phyloP scores from a whole-genome alignment of 2,888 invertebrate species.

The Anodontia alba region DNA sequence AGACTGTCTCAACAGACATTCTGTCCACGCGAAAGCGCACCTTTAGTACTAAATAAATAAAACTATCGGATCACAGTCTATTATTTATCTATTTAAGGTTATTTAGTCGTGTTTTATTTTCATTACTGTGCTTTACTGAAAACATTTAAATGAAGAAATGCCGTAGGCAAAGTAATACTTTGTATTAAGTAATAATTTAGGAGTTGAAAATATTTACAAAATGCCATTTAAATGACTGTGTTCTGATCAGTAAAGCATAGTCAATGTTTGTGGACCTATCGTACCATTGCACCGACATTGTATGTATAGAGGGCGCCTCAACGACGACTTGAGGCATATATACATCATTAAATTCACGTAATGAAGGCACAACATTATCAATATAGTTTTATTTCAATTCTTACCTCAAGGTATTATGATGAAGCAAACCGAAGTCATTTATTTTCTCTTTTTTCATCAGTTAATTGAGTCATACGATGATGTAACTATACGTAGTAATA shows the following conservation, averaged over 20 bases:
- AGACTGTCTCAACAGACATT: neutral
- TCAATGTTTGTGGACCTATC: neutral
- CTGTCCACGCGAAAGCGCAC: neutral
- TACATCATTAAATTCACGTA: conserved; percentile 6
- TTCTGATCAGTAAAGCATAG: conserved; percentile 2
- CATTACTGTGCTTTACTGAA: conserved; percentile 10
- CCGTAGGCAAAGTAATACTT: neutral
- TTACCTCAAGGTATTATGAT: neutral
- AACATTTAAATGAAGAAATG: neutral
- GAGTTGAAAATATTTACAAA: conserved; percentile 11
- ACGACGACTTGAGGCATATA: neutral
- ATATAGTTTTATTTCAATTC: neutral
- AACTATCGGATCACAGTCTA: conserved; percentile 11
- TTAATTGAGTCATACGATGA: neutral
- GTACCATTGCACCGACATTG: neutral
- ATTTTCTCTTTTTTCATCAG: neutral
- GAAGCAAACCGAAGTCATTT: neutral
- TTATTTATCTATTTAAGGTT: conserved; percentile 13
- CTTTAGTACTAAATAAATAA: conserved; percentile 8
- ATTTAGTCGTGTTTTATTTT: conserved; percentile 15
- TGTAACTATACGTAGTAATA: neutral
- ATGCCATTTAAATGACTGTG: conserved; percentile 10
- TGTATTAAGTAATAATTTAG: conserved; percentile 9
- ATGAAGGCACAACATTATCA: neutral
- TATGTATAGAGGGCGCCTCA: neutral